These are phyloP conservation scores for Whitmania pigra DNA, from an alignment of 1,140 invertebrate species.

Conservation along the genomic window DNA sequence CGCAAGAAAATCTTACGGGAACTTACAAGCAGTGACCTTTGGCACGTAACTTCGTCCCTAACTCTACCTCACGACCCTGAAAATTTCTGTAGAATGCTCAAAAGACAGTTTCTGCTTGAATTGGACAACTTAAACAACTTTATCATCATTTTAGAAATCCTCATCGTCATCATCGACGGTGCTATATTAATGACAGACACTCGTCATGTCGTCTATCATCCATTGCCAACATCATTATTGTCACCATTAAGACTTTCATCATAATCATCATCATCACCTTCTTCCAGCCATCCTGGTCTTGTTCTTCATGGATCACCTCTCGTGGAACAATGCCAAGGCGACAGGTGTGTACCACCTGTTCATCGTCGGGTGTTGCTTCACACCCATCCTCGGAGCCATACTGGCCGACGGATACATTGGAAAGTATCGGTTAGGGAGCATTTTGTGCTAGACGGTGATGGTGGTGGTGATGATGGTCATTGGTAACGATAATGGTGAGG, in stretches of 20 bases:
- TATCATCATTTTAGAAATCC: background rate
- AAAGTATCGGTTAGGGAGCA: constrained; percentile 54
- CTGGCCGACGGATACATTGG: constrained; percentile 73
- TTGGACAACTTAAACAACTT: too few relatives aligned
- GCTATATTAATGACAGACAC: background rate
- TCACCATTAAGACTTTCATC: background rate
- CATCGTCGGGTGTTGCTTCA: constrained; percentile 70
- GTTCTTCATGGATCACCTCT: constrained; percentile 53
- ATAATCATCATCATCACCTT: background rate
- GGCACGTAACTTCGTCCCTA: too few relatives aligned
- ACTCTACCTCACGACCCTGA: too few relatives aligned
- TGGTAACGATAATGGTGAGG: too few relatives aligned
- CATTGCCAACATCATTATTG: background rate
- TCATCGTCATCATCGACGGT: background rate
- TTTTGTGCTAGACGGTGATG: background rate
- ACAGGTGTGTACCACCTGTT: constrained; percentile 74
- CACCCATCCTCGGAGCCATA: constrained; percentile 71
- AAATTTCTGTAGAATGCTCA: too few relatives aligned
- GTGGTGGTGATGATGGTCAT: too few relatives aligned
- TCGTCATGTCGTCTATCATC: background rate
- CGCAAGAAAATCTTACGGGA: too few relatives aligned
- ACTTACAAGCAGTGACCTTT: too few relatives aligned
- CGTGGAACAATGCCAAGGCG: constrained; percentile 52
- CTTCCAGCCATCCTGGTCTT: constrained; percentile 58
- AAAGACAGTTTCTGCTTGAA: too few relatives aligned